Evolutionary conservation across 2,113 vertebrate species (phyloP).

Genomic region (Benitochromis conjunctus): DNA sequence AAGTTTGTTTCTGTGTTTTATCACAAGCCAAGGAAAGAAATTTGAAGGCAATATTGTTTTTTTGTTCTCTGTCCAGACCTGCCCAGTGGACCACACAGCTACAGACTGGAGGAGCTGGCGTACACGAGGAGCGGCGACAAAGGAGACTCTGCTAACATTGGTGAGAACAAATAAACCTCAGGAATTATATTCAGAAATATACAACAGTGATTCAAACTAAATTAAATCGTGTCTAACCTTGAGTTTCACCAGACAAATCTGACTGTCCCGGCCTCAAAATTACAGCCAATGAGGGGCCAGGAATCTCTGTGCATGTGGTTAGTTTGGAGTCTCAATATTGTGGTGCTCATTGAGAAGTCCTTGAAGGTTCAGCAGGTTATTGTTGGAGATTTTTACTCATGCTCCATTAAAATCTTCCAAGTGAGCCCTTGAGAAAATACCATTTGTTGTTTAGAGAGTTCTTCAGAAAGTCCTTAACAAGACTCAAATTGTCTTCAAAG

Average conservation of each 20-base stretch:
- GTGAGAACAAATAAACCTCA: conserved; percentile 49
- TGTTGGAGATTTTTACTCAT: neutral
- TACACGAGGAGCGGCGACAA: conserved; percentile 85
- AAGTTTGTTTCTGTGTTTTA: neutral
- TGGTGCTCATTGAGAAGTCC: neutral
- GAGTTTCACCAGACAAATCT: neutral
- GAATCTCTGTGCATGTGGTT: neutral
- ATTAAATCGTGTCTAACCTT: neutral
- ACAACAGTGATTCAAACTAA: neutral
- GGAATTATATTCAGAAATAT: neutral
- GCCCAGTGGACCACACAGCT: conserved; percentile 77
- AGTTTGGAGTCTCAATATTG: neutral
- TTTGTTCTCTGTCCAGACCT: conserved; percentile 67
- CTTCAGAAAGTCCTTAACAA: neutral
- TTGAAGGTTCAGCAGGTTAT: neutral
- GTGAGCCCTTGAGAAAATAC: neutral
- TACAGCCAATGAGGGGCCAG: neutral
- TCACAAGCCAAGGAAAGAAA: neutral
- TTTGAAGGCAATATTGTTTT: neutral
- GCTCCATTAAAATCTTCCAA: neutral
- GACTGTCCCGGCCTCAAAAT: neutral
- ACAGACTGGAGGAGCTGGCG: conserved; percentile 81
- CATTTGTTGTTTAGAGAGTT: neutral
- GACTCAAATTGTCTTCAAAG: neutral
- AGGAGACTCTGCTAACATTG: conserved; percentile 83